These are phyloP conservation scores for Pollenia griseotomentosa DNA, from an alignment of 2,888 invertebrate species.

Conservation along the genomic window DNA sequence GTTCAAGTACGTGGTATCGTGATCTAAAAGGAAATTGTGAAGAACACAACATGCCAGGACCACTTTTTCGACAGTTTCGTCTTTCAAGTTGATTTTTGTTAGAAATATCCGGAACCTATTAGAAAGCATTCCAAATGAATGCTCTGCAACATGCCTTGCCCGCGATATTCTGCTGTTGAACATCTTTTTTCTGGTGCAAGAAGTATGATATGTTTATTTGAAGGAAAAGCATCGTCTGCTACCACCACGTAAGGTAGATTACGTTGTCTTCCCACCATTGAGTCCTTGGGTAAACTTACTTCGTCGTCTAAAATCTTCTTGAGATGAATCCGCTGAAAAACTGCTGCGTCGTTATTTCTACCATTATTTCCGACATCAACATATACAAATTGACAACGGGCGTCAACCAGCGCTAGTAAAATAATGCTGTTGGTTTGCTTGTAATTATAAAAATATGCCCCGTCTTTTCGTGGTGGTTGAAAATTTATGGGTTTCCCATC, in stretches of 20 bases:
- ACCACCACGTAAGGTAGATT: neutral
- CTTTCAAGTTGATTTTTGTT: conserved; percentile 6
- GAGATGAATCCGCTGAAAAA: neutral
- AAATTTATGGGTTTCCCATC: too few species aligned
- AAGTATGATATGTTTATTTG: neutral
- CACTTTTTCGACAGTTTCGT: neutral
- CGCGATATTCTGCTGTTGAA: neutral
- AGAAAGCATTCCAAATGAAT: neutral
- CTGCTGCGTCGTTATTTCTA: too few species aligned
- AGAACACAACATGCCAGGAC: neutral
- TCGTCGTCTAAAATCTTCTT: neutral
- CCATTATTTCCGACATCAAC: too few species aligned
- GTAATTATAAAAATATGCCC: too few species aligned
- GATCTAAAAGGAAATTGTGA: neutral
- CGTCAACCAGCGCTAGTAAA: too few species aligned
- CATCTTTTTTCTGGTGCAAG: neutral
- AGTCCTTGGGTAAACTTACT: neutral
- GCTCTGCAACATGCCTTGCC: neutral
- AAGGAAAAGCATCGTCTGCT: neutral
- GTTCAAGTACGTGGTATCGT: neutral
- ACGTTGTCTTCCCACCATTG: neutral
- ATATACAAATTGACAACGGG: too few species aligned
- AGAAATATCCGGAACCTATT: neutral
- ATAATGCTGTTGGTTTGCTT: too few species aligned
- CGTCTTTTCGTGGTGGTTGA: too few species aligned